Evolutionary conservation across 1,140 invertebrate genomes (phyloP).

Genomic region (Brachionus calyciflorus): DNA sequence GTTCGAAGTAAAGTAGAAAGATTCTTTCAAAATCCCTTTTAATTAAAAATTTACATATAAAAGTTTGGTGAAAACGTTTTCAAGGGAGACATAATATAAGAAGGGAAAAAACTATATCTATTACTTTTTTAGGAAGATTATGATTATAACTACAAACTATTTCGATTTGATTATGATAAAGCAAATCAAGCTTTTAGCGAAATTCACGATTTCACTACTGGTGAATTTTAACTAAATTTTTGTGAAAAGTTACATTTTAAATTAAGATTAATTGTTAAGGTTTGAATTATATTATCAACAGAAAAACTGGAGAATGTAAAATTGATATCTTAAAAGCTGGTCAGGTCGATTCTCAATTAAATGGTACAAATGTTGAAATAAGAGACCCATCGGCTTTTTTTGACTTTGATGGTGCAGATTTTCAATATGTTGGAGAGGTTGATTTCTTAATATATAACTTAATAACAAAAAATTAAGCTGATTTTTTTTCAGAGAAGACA

Average conservation of each 20-base stretch:
- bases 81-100: too few species aligned
- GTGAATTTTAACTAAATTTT: not conserved
- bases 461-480: too few species aligned
- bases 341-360: not conserved
- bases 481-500: constrained; percentile 4
- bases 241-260: not conserved
- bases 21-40: not conserved
- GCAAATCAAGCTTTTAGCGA: not conserved
- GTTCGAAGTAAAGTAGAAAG: too few species aligned
- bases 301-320: constrained; percentile 12
- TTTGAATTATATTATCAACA: constrained; percentile 33
- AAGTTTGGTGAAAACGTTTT: too few species aligned
- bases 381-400: constrained; percentile 6
- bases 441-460: not conserved
- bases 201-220: constrained; percentile 43
- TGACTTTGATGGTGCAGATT: constrained; percentile 14
- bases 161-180: constrained; percentile 15
- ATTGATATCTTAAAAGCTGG: not conserved
- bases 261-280: not conserved
- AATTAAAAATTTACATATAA: not conserved
- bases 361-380: not conserved
- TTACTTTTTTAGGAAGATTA: constrained; percentile 33
- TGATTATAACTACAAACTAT: not conserved
- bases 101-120: too few species aligned
- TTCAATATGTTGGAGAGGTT: not conserved